Percentiles rank a stretch among this genome's conserved stretches.
Conservation (phyloP, 2,888 invertebrate genomes). For the Mesopsocus fuscifrons region DNA sequence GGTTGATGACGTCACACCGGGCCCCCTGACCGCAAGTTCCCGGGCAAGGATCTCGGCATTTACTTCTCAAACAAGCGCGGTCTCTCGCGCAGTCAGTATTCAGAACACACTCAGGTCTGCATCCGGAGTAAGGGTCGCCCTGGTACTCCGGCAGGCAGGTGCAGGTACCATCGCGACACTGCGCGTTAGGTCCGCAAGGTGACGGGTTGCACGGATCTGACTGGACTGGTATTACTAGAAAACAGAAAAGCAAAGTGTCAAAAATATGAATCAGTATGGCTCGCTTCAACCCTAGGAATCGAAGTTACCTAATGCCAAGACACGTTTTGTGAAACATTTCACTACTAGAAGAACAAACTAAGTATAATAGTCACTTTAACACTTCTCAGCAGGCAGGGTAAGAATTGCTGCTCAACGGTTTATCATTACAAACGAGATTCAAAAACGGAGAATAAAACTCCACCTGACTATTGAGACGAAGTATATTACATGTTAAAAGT, state of each 20-base stretch:
- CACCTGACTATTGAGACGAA: too few relatives aligned
- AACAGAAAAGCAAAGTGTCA: neutral
- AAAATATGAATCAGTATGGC: too few relatives aligned
- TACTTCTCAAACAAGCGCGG: constrained; percentile 23
- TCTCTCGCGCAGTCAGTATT: constrained; percentile 22
- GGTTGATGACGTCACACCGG: constrained; percentile 27
- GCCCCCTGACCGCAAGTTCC: constrained; percentile 23
- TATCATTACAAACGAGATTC: too few relatives aligned
- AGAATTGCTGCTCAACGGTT: too few relatives aligned
- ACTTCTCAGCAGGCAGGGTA: too few relatives aligned
- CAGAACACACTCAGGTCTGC: constrained; percentile 20
- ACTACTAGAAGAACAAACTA: too few relatives aligned
- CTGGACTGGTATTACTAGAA: constrained; percentile 15
- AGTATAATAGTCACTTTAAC: too few relatives aligned
- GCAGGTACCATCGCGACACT: constrained; percentile 24
- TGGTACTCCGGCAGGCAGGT: constrained; percentile 24
- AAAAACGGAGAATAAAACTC: too few relatives aligned
- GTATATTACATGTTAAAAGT: too few relatives aligned
- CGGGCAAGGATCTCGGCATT: constrained; percentile 23
- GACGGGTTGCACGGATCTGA: constrained; percentile 25
- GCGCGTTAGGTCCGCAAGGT: constrained; percentile 37
- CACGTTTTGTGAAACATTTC: too few relatives aligned
- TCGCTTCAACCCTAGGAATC: too few relatives aligned
- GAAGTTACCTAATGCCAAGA: too few relatives aligned
- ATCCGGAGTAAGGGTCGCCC: constrained; percentile 25